Evolutionary conservation across 2,888 invertebrate species (phyloP), one percentile per base, ranked within the genome.

Genomic region (Orgyia antiqua): DNA sequence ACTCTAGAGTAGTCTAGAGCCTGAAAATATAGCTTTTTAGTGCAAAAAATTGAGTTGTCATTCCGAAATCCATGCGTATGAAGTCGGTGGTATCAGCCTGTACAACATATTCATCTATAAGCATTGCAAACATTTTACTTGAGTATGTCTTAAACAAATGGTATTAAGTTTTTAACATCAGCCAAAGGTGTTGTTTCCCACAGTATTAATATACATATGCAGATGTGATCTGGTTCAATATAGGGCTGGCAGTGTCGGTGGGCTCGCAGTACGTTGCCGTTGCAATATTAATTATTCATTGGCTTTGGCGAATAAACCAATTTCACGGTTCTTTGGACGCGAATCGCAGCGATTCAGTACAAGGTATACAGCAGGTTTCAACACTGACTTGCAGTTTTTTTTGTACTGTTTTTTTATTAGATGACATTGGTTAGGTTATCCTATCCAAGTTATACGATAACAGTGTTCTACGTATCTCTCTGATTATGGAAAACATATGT

Each of bases 201-300:
- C 69, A 60, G 56, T 55, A 54, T 59, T 66, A 69, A 68, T 64
- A n/a, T n/a, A n/a, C n/a, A 58, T 65, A 76, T 77, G 74, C 71
- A 75, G 73, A 77, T 73, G 67, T 59, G 66, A 61, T 61, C 58
- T 46, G 56, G 58, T 62, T 67, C 68, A 69, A 73, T 72, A 68
- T 68, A 68, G 62, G 54, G 55, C 51, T 57, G 50, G 45, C 27
- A 31, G 24, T 9, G 10, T 8, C 19, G 18, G 54, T 57, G 63
- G 56, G 52, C 55, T 62, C 52, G 50, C 45, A 51, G 65, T 66
- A 67, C 61, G 74, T 15, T 15, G 15, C 15, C n/a, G n/a, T 75
- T 68, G 75, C 78, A 66, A 71, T 84, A 86, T 87, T 87, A 87
- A 86, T 86, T 87, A 87, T 87, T 87, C 86, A 86, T 87, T 80